Base-by-base conservation (phyloP, 1,140 invertebrate genomes). In the Parapsyche elsis region DNA sequence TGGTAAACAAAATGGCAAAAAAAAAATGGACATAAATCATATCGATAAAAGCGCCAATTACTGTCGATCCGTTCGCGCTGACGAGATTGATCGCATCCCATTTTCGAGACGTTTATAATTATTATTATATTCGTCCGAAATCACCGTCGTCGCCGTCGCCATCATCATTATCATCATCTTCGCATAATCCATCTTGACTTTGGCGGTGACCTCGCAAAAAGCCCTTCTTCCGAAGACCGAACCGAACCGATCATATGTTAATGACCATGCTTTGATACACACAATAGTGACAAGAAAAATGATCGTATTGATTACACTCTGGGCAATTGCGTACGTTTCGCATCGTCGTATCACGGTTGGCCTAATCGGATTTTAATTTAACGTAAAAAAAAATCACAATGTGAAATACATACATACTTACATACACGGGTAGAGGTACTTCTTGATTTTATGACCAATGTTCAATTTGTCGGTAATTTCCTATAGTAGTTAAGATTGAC, bases 221-320 rank as follows among this genome's bases (percentile, higher is more conserved):
- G 10, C 49, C 49, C 49, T 53, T n/a, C n/a, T n/a, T 53, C 16
- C 12, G 49, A 53, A 12, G 16, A 12, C 4, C 49, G 49, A 12
- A 46, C 12, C n/a, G 64, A 26, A 26, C 64, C 23, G 23, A 26
- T 67, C 64, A 67, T 67, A 67, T 67, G 64, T 67, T 67, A 67
- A 67, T 67, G 64, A 67, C 24, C 10, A 23, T n/a, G 30, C 26
- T 24, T 67, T 67, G 64, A 67, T 67, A 67, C 64, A 23, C 1
- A 38, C 30, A 53, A 61, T 24, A 23, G 21, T 67, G 64, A 67
- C 64, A 67, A 67, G 64, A 67, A 67, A 67, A 67, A 67, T 67
- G 21, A 26, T 67, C 19, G 23, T 23, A 67, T 24, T 61, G 19
- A 16, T 61, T 61, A 21, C n/a, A 61, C 9, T 5, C 7, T 10